Conservation (phyloP, 2,888 invertebrate genomes). For the Oligia fasciuncula region DNA sequence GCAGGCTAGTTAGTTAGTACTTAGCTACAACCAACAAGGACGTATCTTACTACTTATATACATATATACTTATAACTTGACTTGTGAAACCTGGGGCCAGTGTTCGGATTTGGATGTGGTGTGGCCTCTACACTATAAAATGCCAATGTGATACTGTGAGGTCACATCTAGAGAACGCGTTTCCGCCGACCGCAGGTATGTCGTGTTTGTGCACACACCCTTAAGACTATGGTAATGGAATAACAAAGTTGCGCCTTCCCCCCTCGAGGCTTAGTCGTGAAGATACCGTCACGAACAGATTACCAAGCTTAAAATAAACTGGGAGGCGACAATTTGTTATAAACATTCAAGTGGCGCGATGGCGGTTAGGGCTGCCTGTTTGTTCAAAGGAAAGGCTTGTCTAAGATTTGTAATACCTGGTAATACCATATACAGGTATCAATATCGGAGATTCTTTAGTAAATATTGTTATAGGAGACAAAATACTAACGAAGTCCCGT, state of each 20-base stretch:
- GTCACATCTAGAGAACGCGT: neutral
- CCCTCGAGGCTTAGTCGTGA: slow-evolving; percentile 63
- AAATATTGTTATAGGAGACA: no score
- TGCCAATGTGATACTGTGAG: neutral
- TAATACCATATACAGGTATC: no score
- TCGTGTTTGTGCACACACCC: slow-evolving; percentile 42
- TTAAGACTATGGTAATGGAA: slow-evolving; percentile 71
- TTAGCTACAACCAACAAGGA: neutral
- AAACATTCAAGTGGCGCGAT: slow-evolving; percentile 43
- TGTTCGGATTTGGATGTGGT: neutral
- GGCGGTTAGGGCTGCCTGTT: slow-evolving; percentile 7
- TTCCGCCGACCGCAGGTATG: no score
- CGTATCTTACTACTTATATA: no score
- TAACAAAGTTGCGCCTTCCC: slow-evolving; percentile 68
- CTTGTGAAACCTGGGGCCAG: neutral
- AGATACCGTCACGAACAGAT: slow-evolving; percentile 67
- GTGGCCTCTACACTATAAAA: neutral
- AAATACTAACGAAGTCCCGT: no score
- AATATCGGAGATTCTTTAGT: no score
- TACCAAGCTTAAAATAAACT: slow-evolving; percentile 66
- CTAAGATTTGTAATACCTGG: neutral
- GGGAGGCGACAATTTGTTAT: slow-evolving; percentile 57
- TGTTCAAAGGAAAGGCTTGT: no score
- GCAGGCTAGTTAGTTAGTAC: neutral
- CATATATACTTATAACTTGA: neutral